Base-by-base conservation (phyloP, 2,797 vertebrate species). In the Rhinella marina region DNA sequence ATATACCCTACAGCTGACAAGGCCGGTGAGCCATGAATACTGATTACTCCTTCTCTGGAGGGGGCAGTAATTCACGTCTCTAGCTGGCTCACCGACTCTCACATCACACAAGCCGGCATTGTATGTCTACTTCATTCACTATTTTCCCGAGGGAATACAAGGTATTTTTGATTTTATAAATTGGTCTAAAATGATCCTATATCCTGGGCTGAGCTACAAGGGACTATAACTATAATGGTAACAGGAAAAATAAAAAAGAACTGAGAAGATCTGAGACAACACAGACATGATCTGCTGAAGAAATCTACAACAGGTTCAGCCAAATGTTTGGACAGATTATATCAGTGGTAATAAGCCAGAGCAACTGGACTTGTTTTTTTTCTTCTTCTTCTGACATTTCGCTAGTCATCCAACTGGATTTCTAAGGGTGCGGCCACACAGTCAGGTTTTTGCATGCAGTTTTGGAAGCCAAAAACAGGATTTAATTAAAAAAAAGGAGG, bases 1-100 rank as follows among this genome's bases (percentile, higher is more conserved):
- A 89, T 86, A 89, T 72, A n/a, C 29, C 29, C 72, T 83, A 82
- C 21, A 57, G 88, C 80, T 72, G 80, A 87, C 85, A 89, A 64
- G 85, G 85, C 81, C 72, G n/a, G 54, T 54, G 27, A 87, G 81
- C 61, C 32, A 82, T 77, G 84, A 81, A 89, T 89, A 83, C 88
- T 87, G 85, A 86, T 80, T n/a, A 61, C 48, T 41, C 50, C 81
- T 21, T 56, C 52, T 75, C 4, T 82, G 56, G 73, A 77, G 81
- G 59, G 57, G 50, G 61, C 81, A 76, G 21, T 87, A 87, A 77
- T 41, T 83, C 81, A 87, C 50, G 66, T 73, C 77, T 61, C 27
- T 41, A 17, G 52, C 64, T 52, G 6, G 16, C 13, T 72, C 54
- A 48, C 77, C 57, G 84, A 16, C 84, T 16, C 84, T 78, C 41